These are phyloP conservation scores for Dolichallabes microphthalmus DNA, from an alignment of 2,113 vertebrate species.

Conservation along the genomic window DNA sequence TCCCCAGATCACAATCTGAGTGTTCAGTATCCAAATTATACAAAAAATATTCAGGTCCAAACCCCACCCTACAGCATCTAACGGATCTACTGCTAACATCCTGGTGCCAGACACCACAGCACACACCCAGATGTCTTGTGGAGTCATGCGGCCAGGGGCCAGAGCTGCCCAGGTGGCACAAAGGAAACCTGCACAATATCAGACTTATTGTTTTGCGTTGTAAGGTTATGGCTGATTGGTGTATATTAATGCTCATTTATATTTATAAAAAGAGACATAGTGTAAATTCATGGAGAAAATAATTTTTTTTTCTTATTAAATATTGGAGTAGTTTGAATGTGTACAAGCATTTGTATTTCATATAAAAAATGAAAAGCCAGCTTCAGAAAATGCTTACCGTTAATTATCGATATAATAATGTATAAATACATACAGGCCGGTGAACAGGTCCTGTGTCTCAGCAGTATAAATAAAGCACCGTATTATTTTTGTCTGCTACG, in stretches of 20 bases:
- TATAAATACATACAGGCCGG: not conserved
- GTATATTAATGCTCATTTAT: not conserved
- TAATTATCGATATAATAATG: conserved; percentile 12
- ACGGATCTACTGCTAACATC: no score
- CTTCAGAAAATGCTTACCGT: not conserved
- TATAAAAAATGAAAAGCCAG: not conserved
- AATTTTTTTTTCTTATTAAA: not conserved
- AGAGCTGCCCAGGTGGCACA: no score
- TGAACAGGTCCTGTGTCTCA: not conserved
- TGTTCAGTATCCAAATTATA: no score
- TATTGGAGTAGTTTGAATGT: not conserved
- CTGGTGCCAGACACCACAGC: no score
- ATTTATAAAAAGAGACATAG: not conserved
- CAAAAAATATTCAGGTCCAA: no score
- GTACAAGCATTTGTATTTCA: not conserved
- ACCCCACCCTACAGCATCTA: no score
- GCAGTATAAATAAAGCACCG: not conserved
- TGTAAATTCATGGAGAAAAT: not conserved
- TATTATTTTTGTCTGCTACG: not conserved
- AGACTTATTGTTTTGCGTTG: no score
- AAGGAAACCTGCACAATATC: no score
- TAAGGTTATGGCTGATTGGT: not conserved
- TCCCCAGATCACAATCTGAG: no score
- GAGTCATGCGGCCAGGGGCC: no score
- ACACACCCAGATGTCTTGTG: no score